Evolutionary conservation across 1,140 invertebrate species (phyloP).

Genomic region (Caenorhabditis remanei): DNA sequence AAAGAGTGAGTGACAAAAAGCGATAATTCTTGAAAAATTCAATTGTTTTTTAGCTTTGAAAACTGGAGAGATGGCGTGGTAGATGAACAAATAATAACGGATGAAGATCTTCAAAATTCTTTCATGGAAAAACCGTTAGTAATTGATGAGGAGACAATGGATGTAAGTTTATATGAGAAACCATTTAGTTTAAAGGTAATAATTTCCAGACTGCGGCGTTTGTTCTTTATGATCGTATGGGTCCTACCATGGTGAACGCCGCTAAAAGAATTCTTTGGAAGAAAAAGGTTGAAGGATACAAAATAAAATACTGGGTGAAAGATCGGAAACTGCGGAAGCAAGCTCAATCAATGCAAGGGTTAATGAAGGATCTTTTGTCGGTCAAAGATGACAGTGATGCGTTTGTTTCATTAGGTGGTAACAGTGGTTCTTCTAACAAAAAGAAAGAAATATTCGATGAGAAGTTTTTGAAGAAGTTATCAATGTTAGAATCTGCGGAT

Average conservation of each 20-base stretch:
- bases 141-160: neutral
- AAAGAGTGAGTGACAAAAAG: neutral
- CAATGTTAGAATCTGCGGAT: neutral
- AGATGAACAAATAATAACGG: neutral
- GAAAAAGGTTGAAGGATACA: slow-evolving; percentile 13
- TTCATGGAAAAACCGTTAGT: neutral
- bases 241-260: neutral
- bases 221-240: neutral
- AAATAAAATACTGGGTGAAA: neutral
- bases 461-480: neutral
- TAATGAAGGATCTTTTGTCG: slow-evolving; percentile 12
- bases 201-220: neutral
- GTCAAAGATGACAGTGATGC: slow-evolving; percentile 10
- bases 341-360: slow-evolving; percentile 10
- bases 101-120: neutral
- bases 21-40: neutral
- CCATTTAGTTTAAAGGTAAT: neutral
- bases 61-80: neutral
- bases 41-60: slow-evolving; percentile 30
- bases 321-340: slow-evolving; percentile 7
- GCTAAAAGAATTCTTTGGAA: neutral
- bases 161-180: neutral
- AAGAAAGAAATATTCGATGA: neutral
- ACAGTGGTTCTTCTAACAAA: neutral
- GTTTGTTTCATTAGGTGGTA: neutral